These are phyloP conservation scores for Zootermopsis nevadensis DNA, from an alignment of 2,888 invertebrate genomes.

Conservation along the genomic window DNA sequence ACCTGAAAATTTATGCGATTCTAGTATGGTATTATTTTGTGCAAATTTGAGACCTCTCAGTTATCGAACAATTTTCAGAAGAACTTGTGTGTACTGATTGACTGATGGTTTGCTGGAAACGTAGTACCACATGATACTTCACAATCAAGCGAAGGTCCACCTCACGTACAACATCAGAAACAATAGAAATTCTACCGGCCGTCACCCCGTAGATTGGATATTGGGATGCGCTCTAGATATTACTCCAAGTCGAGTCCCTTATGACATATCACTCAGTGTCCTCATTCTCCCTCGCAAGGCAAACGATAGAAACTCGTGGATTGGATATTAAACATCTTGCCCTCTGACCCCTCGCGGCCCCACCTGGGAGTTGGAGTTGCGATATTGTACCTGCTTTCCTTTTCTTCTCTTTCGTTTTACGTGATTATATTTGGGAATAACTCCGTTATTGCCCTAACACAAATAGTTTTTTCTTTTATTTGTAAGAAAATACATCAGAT, in stretches of 20 bases:
- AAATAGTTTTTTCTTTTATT: too few relatives aligned
- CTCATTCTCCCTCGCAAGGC: conserved; percentile 8
- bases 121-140: conserved; percentile 13
- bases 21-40: too few relatives aligned
- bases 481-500: too few relatives aligned
- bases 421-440: too few relatives aligned
- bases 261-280: conserved; percentile 45
- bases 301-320: conserved; percentile 32
- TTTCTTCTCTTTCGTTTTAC: not conserved
- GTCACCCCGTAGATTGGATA: conserved; percentile 44
- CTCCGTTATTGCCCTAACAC: too few relatives aligned
- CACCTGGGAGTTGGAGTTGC: conserved; percentile 42
- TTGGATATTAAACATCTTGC: conserved; percentile 40
- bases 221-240: conserved; percentile 45
- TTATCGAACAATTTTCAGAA: not conserved
- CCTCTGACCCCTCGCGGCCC: not conserved
- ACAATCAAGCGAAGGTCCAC: conserved; percentile 30
- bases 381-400: not conserved
- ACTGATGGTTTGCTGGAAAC: not conserved
- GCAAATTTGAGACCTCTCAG: too few relatives aligned
- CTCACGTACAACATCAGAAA: conserved; percentile 39
- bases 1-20: too few relatives aligned
- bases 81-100: not conserved
- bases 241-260: conserved; percentile 30
- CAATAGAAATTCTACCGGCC: conserved; percentile 26